Base-by-base conservation (phyloP, 2,888 invertebrate species). In the Trichogramma dendrolimi region DNA sequence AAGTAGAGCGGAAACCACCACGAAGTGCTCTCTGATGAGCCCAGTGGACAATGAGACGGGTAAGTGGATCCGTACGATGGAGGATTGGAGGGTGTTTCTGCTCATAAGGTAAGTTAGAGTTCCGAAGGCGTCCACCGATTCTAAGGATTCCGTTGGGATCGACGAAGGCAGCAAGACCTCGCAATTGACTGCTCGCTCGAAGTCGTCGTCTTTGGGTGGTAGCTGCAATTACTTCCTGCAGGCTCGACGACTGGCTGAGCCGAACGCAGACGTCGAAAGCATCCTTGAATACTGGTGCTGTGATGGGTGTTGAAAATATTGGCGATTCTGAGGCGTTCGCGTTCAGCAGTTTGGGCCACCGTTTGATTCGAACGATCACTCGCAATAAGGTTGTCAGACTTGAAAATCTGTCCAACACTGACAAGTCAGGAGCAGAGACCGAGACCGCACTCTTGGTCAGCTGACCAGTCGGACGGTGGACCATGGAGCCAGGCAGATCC, bases 81-180 rank as follows among this genome's bases (percentile, higher is more conserved):
- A 56, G 10, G 8, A 56, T 38, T 4, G 11, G 10, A 48, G 56
- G 56, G 49, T 56, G 56, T 3, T 44, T 11, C 46, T 56, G 48
- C 7, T 44, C 6, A 8, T 44, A 48, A 3, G 56, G 8, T 4
- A 48, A 41, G 1, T 2, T 5, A 4, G 56, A 48, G 11, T 56
- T 38, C 4, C 49, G 10, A 4, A 56, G 48, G 2, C 49, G 10
- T n/a, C 56, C 56, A 6, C 56, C 56, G 5, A 48, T 49, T 38
- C 49, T 42, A 2, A 56, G 46, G 6, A 39, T 56, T 4, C 42
- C 8, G 4, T 56, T 27, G 4, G 8, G 4, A 14, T 56, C 56
- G 6, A 56, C 8, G 11, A 27, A 56, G 4, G 49, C n/a, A 39
- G 47, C 41, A 3, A 57, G 11, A 27, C 11, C 11, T n/a, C n/a